Percentiles rank a stretch among this genome's conserved stretches.
These are phyloP conservation scores for Lepidothrix coronata DNA, from an alignment of 2,113 vertebrate genomes.

Conservation along the genomic window DNA sequence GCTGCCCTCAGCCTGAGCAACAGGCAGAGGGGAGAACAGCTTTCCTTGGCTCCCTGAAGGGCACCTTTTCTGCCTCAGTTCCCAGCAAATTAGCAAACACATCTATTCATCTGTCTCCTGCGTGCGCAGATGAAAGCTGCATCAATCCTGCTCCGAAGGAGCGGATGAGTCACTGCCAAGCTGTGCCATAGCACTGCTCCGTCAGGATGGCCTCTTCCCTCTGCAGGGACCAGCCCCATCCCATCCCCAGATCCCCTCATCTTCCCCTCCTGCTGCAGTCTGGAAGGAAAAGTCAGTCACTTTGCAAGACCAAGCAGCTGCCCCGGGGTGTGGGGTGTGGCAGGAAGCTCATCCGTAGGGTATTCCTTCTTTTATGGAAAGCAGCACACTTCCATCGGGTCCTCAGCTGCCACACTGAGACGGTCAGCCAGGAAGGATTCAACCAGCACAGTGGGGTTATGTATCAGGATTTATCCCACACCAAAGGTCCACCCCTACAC, in stretches of 20 bases:
- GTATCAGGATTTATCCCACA: not conserved
- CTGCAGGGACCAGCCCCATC: not conserved
- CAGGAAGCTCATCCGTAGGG: not conserved
- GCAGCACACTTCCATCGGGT: fast-evolving
- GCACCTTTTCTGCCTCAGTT: not conserved
- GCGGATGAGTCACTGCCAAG: conserved; percentile 16
- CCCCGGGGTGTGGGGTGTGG: not conserved
- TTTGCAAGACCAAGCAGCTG: not conserved
- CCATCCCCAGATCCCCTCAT: not conserved
- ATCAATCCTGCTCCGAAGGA: not conserved
- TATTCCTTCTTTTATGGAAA: not conserved
- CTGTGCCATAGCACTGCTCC: not conserved
- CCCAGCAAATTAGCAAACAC: not conserved
- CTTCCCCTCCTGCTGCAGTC: not conserved
- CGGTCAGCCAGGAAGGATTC: not conserved
- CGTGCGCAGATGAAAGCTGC: not conserved
- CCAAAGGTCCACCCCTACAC: not conserved
- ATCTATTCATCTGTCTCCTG: not conserved
- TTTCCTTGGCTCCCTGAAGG: not conserved
- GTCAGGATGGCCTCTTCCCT: not conserved
- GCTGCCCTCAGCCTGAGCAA: not conserved
- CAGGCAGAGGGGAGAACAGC: not conserved
- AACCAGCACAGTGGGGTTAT: not conserved
- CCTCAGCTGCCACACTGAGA: not conserved
- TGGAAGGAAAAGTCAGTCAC: not conserved